Evolutionary conservation across 2,113 vertebrate species (phyloP), one percentile per base, ranked within the genome.

Genomic region (Todiramphus chloris): DNA sequence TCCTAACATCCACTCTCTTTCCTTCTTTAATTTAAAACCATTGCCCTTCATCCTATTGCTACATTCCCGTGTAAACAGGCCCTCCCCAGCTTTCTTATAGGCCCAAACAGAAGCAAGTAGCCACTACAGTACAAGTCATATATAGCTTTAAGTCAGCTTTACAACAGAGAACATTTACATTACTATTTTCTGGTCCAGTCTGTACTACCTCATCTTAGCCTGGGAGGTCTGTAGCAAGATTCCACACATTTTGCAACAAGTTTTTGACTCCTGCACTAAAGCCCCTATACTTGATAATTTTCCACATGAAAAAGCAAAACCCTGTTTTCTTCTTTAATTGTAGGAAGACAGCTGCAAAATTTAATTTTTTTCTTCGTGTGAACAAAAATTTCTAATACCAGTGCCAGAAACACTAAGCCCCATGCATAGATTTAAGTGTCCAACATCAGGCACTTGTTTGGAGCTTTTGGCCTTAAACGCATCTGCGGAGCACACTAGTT

Each of bases 381-480:
- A 79, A 78, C 25, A 78, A 51, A 46, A 43, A 3, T 63, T 25
- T 62, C 23, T 9, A 16, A 77, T 37, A 90, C 50, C 9, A 89
- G 20, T 28, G 21, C 39, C 66, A 83, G 67, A 83, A 86, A 53
- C n/a, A 50, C 28, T 25, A 19, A 85, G 41, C 8, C 11, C 19
- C 53, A 1, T 9, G 24, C 19, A 43, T 0, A 0, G 30, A 58
- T 69, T 79, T 44, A 58, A 83, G 48, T 18, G 13, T 44, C 35
- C 58, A 46, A 44, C 39, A 64, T 63, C 5, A 64, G 30, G 43
- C 8, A 19, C 17, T 59, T 62, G 48, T 5, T 3, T 55, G 37
- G 48, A 94, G 6, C 25, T 90, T 82, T 55, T 55, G 43, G 50
- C 50, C 28, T 80, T 51, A 72, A 59, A 12, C 0, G 0, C 5